Conservation (phyloP, 2,888 invertebrate species). For the Lymantria dispar region DNA sequence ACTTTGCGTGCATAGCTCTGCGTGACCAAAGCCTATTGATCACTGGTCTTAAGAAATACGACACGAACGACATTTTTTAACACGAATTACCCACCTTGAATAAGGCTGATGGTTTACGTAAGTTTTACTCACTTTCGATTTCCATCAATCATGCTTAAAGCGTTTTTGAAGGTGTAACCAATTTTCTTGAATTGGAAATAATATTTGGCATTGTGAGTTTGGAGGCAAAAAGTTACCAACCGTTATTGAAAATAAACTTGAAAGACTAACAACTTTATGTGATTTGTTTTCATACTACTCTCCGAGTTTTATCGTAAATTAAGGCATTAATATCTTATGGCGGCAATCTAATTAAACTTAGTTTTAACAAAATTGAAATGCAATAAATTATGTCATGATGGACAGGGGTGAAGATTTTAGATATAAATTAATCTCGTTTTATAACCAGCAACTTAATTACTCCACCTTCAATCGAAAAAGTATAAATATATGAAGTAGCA, state of each 20-base stretch:
- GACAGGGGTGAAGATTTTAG: constrained; percentile 5
- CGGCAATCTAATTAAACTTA: constrained; percentile 12
- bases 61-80: constrained; percentile 66
- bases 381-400: constrained; percentile 10
- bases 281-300: constrained; percentile 20
- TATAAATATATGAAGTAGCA: no score
- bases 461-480: no score
- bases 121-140: constrained; percentile 19
- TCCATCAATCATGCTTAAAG: constrained; percentile 4
- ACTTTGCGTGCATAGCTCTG: constrained; percentile 56
- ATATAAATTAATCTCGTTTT: constrained; percentile 10
- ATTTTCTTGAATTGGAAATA: constrained; percentile 5
- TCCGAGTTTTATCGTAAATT: constrained; percentile 17
- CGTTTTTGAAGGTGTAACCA: not conserved
- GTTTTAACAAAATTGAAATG: constrained; percentile 15
- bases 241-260: constrained; percentile 12
- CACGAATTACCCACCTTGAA: constrained; percentile 43
- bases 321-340: constrained; percentile 20
- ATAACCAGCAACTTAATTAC: constrained; percentile 5
- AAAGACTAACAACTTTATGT: constrained; percentile 16
- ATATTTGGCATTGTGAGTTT: constrained; percentile 4
- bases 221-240: not conserved
- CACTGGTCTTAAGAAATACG: constrained; percentile 64
- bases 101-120: constrained; percentile 14
- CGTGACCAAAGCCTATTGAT: constrained; percentile 71